Conservation (phyloP, 2,888 invertebrate genomes). For the Homarus gammarus region DNA sequence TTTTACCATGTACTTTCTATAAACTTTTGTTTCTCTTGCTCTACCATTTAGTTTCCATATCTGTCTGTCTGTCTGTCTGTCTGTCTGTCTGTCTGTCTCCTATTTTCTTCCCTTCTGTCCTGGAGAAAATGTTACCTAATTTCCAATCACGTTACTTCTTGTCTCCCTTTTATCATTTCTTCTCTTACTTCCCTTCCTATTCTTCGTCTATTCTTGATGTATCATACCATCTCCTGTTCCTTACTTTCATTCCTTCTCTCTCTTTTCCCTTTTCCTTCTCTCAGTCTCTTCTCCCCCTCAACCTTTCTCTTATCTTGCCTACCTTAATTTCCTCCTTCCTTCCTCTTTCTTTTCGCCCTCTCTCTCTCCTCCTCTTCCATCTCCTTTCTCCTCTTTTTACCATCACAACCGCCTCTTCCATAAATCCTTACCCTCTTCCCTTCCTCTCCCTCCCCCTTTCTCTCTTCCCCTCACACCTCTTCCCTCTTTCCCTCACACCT, state of each 20-base stretch:
- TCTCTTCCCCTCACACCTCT: neutral
- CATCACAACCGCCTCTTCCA: neutral
- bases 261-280: neutral
- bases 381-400: neutral
- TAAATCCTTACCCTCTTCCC: neutral
- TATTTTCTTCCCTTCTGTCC: too few relatives aligned
- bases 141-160: too few relatives aligned
- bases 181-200: neutral
- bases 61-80: too few relatives aligned
- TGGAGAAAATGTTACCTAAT: too few relatives aligned
- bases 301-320: neutral
- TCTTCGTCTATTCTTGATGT: too few relatives aligned
- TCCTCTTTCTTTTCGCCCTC: neutral
- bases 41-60: too few relatives aligned
- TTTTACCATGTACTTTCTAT: too few relatives aligned
- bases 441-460: neutral
- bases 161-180: too few relatives aligned
- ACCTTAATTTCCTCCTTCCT: neutral
- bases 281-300: neutral
- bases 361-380: neutral
- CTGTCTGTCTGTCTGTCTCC: too few relatives aligned
- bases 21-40: too few relatives aligned
- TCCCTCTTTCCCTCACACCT: neutral
- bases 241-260: neutral
- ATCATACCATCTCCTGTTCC: neutral